Evolutionary conservation across 1,140 invertebrate species (phyloP), one percentile per base, ranked within the genome.

Genomic region (Bursaphelenchus mucronatus): DNA sequence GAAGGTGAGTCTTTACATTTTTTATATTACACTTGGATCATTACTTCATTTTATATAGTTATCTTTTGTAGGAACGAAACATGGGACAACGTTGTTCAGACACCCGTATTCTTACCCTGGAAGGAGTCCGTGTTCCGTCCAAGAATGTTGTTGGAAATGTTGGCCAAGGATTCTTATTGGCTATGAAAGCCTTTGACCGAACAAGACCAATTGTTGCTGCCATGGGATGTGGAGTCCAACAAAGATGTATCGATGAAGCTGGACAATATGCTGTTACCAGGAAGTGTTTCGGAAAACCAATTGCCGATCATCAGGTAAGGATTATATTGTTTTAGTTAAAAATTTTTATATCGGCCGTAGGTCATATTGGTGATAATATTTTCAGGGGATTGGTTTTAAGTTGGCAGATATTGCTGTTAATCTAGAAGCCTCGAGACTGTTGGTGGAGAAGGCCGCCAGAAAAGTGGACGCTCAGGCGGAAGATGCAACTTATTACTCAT

Each of bases 21-120:
- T n/a, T 66, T 61, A 9, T 21, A 52, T 30, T 30, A 30, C 30
- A 52, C 50, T 52, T 19, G 8, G 9, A 52, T 10, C 19, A 55
- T 17, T 69, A 40, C 10, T 63, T 57, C 2, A 6, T 21, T 8
- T 61, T 68, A 13, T 52, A 8, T 10, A 8, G 19, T n/a, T 3
- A 11, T 52, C 9, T 52, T 30, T 30, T 30, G 30, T 30, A 70
- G 72, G 69, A 89, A 81, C 9, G 17, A 17, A 97, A 94, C 82
- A 95, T 97, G 93, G 94, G 94, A 19, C 94, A 97, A 83, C 86
- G 91, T 73, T 90, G 90, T 44, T 95, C 92, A 0, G 93, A 97
- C 78, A 97, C 94, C 0, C 87, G 92, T 68, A 93, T 91, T 69
- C 89, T 98, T 69, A 95, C 90, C 17, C 96, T 98, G 82, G 94